phyloP scores from a whole-genome alignment of 30 jellyfish, hydroid and myxozoan species.

The Cassiopea andromeda region DNA sequence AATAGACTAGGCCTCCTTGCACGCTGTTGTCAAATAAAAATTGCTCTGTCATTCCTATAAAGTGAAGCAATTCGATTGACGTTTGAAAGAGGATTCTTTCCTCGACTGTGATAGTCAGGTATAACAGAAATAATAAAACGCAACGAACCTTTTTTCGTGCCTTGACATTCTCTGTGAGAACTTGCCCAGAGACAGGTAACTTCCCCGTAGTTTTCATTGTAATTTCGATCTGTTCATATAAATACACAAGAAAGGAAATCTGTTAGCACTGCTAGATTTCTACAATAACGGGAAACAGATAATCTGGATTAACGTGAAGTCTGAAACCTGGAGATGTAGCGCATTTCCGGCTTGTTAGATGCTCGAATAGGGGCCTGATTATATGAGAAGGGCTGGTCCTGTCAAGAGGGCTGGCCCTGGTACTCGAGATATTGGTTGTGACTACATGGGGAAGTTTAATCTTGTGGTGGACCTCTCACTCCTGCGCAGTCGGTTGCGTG shows the following conservation, averaged over 20 bases:
- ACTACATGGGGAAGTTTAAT: background rate
- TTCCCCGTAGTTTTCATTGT: conserved; percentile 26
- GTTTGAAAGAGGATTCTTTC: too few species aligned
- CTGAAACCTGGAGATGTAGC: background rate
- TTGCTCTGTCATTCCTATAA: too few species aligned
- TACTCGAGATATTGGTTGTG: background rate
- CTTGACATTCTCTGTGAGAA: background rate
- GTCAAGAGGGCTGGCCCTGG: too few species aligned
- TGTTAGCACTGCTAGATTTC: background rate
- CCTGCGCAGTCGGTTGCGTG: background rate
- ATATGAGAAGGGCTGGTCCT: too few species aligned
- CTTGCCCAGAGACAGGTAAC: background rate
- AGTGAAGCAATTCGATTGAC: too few species aligned
- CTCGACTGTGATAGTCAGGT: too few species aligned
- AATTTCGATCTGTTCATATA: background rate
- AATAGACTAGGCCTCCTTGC: too few species aligned
- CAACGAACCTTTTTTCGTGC: conserved; percentile 21
- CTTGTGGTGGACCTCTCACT: background rate
- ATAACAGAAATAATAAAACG: too few species aligned
- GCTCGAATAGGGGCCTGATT: background rate
- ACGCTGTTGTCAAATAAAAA: too few species aligned
- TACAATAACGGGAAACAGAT: background rate
- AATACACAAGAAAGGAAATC: background rate
- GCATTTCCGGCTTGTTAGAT: background rate
- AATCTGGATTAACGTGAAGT: background rate